A percentile compares a stretch with the other conserved stretches of the same genome.
phyloP scores from a whole-genome alignment of 2,888 invertebrate genomes.

The Morpho helenor region DNA sequence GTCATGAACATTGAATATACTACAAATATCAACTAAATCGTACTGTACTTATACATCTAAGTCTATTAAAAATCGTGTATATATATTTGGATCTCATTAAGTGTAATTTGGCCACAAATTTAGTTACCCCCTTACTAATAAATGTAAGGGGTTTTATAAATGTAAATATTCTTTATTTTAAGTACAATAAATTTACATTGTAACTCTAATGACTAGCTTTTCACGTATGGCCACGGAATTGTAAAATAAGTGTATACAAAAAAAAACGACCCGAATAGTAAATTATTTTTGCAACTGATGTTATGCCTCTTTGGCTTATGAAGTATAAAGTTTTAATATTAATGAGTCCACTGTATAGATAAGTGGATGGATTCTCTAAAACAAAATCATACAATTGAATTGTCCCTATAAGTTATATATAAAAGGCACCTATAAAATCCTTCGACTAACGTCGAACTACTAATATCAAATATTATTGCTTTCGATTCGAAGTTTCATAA shows the following conservation, averaged over 20 bases:
- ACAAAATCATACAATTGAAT: slow-evolving; percentile 63
- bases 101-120: slow-evolving; percentile 79
- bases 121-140: slow-evolving; percentile 70
- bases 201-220: slow-evolving; percentile 76
- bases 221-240: slow-evolving; percentile 71
- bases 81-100: slow-evolving; percentile 76
- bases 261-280: slow-evolving; percentile 18
- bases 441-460: slow-evolving; percentile 63
- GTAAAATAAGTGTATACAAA: slow-evolving; percentile 29
- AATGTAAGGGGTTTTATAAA: slow-evolving; percentile 58
- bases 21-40: slow-evolving; percentile 39
- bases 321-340: slow-evolving; percentile 27
- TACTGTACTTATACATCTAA: slow-evolving; percentile 50
- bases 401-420: slow-evolving; percentile 60
- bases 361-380: slow-evolving; percentile 64
- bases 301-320: slow-evolving; percentile 32
- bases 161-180: slow-evolving; percentile 67
- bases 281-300: slow-evolving; percentile 26
- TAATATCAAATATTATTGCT: slow-evolving; percentile 46
- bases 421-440: slow-evolving; percentile 77
- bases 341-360: slow-evolving; percentile 43
- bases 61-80: slow-evolving; percentile 71
- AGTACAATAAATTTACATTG: slow-evolving; percentile 71
- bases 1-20: slow-evolving; percentile 12
- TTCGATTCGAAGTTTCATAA: slow-evolving; percentile 44